These are phyloP conservation scores for Exocentrus adspersus DNA, from an alignment of 2,888 invertebrate genomes.

Conservation along the genomic window DNA sequence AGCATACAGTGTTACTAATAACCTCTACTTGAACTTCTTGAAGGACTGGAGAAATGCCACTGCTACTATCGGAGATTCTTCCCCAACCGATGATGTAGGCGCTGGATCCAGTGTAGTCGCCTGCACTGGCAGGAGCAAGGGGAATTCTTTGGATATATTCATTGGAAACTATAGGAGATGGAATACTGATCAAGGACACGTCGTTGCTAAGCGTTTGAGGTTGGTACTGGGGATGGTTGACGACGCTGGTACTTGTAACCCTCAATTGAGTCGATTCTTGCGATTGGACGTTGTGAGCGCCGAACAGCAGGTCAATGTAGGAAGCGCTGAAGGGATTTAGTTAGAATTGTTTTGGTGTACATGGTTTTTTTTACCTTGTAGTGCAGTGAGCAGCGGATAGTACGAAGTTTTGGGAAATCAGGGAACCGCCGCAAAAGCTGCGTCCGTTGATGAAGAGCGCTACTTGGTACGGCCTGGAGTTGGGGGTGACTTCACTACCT, in stretches of 20 bases:
- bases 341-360: neutral
- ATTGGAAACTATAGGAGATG: slow-evolving; percentile 26
- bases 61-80: slow-evolving; percentile 56
- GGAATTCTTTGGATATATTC: slow-evolving; percentile 33
- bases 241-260: slow-evolving; percentile 21
- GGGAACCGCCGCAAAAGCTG: slow-evolving; percentile 66
- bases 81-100: slow-evolving; percentile 66
- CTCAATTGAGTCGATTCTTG: slow-evolving; percentile 48
- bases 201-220: slow-evolving; percentile 36
- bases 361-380: slow-evolving; percentile 3
- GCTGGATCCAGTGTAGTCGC: slow-evolving; percentile 56
- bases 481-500: neutral
- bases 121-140: slow-evolving; percentile 42
- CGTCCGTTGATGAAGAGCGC: slow-evolving; percentile 63
- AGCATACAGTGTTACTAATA: slow-evolving; percentile 63
- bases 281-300: slow-evolving; percentile 17
- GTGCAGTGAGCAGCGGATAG: slow-evolving; percentile 67
- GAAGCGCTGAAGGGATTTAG: neutral
- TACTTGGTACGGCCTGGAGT: slow-evolving; percentile 63
- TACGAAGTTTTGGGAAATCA: slow-evolving; percentile 64
- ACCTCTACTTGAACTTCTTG: slow-evolving; percentile 60
- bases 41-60: slow-evolving; percentile 58
- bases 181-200: slow-evolving; percentile 40
- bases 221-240: slow-evolving; percentile 39
- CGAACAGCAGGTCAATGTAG: neutral